These are phyloP conservation scores for Glaucidium brasilianum DNA, from an alignment of 2,113 vertebrate genomes.

Conservation along the genomic window DNA sequence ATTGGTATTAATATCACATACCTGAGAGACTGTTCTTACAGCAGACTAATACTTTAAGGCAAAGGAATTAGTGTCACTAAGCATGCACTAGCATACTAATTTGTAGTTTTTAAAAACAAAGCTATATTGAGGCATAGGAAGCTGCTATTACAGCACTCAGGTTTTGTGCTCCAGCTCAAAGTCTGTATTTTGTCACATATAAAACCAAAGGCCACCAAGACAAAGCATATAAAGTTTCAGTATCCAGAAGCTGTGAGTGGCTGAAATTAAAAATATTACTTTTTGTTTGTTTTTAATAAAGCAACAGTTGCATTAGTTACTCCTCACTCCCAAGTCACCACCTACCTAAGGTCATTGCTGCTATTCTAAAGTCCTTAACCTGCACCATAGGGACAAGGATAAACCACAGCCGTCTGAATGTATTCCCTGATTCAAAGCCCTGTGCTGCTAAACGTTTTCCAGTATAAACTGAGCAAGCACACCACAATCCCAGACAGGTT, in stretches of 20 bases:
- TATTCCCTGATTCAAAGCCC: background rate
- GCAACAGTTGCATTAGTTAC: background rate
- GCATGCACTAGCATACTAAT: background rate
- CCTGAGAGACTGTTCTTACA: background rate
- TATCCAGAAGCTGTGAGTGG: background rate
- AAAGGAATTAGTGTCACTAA: constrained; percentile 5
- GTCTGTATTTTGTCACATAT: background rate
- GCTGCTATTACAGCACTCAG: background rate
- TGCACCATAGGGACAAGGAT: background rate
- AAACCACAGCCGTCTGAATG: background rate
- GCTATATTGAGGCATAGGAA: background rate
- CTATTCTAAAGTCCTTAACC: background rate
- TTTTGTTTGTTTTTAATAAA: background rate
- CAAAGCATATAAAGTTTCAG: background rate
- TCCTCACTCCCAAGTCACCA: background rate
- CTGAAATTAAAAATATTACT: background rate
- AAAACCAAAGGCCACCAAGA: background rate
- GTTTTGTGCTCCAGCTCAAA: background rate
- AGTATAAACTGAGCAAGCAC: background rate
- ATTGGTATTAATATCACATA: constrained; percentile 5
- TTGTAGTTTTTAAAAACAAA: background rate
- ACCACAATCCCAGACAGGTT: background rate
- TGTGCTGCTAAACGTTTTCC: background rate
- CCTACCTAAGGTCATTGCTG: background rate
- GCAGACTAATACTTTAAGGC: constrained; percentile 9